Percentiles rank a stretch among this genome's conserved stretches.
These are phyloP conservation scores for Coluber constrictor DNA, from an alignment of 2,797 vertebrate genomes.

Conservation along the genomic window DNA sequence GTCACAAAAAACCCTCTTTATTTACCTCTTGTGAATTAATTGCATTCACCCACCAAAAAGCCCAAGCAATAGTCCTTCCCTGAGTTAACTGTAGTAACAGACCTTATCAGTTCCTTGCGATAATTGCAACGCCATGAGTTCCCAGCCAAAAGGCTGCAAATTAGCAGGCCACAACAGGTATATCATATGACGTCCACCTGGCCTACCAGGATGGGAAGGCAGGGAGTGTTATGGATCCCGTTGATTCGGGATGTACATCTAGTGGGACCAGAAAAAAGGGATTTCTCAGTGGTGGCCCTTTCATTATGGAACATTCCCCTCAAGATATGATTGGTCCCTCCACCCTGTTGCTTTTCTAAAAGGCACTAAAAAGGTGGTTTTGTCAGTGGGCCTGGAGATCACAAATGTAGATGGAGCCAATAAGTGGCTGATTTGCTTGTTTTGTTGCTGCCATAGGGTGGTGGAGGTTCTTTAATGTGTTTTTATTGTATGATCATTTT, in stretches of 20 bases:
- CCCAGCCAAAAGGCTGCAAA: no score
- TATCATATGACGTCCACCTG: not conserved
- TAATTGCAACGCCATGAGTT: no score
- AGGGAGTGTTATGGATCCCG: not conserved
- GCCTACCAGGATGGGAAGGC: not conserved
- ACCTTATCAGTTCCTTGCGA: no score
- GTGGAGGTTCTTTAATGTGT: not conserved
- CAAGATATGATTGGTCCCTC: not conserved
- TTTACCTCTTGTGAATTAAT: no score
- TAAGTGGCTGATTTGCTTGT: not conserved
- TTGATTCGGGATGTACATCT: not conserved
- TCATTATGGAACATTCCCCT: not conserved
- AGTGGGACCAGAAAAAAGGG: not conserved
- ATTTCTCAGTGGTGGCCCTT: not conserved
- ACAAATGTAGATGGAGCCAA: not conserved
- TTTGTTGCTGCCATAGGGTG: not conserved
- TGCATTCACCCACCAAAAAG: no score
- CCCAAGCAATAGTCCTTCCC: no score
- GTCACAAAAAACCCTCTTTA: no score
- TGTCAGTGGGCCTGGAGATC: not conserved
- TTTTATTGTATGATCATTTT: not conserved
- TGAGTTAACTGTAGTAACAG: no score
- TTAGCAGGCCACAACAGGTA: no score
- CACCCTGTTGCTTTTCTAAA: not conserved
- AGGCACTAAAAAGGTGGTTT: not conserved